Evolutionary conservation across 2,113 vertebrate genomes (phyloP), one percentile per base, ranked within the genome.

Genomic region (Phylloscopus whistleri): DNA sequence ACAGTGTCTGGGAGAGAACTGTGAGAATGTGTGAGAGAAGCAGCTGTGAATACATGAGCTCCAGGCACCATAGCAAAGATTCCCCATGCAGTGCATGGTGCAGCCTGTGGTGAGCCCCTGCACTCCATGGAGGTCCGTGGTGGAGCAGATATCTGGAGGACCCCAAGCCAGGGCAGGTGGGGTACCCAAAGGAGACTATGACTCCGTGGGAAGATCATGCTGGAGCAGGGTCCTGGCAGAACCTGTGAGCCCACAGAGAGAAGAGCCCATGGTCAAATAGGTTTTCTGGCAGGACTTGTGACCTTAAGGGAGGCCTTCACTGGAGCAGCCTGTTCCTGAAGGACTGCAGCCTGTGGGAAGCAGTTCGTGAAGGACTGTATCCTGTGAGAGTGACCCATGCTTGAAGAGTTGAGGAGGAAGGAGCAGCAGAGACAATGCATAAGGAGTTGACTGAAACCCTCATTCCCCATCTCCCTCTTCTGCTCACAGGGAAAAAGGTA

Each of bases 321-420:
- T 69, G 49, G 5, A 35, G 24, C 18, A 78, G 7, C 30, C 13
- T 19, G 9, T 49, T 44, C 24, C 37, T 52, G 18, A 87, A 51
- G 19, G 10, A 37, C 33, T 43, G 21, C 24, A 58, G 17, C 39
- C 81, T 1, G 0, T 59, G 10, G 24, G 43, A 43, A 89, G 62
- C 37, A 51, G 28, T n/a, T 73, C 0, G 4, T 27, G 70, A 28
- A 66, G 19, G 52, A 48, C 30, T 70, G 18, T 21, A 6, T 70
- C 17, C 14, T 0, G 0, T 39, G 13, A 22, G 12, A 52, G 8
- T 20, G 10, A 41, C 7, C 9, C 27, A 13, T 7, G 5, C 17
- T n/a, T 35, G 19, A 53, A n/a, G 16, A 72, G 11, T 1, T 28
- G 41, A 85, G 28, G 43, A 68, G 19, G n/a, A 84, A 72, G n/a